These are phyloP conservation scores for Synergus umbraculus DNA, from an alignment of 2,888 invertebrate species.

Conservation along the genomic window DNA sequence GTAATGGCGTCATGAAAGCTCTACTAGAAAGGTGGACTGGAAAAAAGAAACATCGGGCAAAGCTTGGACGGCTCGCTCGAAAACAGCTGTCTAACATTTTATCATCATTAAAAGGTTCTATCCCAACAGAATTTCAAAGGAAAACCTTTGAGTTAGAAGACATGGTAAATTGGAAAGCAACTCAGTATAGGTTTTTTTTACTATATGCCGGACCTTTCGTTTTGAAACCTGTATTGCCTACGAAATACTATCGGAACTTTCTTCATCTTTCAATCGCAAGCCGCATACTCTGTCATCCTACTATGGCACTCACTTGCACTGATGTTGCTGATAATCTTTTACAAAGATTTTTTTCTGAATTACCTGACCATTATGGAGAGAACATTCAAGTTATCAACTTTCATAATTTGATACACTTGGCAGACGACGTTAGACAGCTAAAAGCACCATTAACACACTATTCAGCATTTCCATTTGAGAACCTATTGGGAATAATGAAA, in stretches of 20 bases:
- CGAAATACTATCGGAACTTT: conserved; percentile 46
- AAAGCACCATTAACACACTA: conserved; percentile 42
- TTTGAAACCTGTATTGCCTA: conserved; percentile 31
- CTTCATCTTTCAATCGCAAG: conserved; percentile 43
- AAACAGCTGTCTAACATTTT: conserved; percentile 4
- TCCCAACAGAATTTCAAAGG: conserved; percentile 52
- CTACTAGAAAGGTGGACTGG: conserved; percentile 44
- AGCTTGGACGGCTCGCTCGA: conserved; percentile 16
- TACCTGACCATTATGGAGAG: conserved; percentile 47
- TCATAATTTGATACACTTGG: conserved; percentile 50
- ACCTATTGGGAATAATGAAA: conserved; percentile 42
- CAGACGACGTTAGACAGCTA: conserved; percentile 48
- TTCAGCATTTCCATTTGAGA: conserved; percentile 52
- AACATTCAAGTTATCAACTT: conserved; percentile 48
- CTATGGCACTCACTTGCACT: conserved; percentile 25
- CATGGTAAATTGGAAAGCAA: conserved; percentile 52
- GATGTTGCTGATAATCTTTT: conserved; percentile 42
- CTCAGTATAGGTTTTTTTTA: conserved; percentile 51
- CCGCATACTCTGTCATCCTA: conserved; percentile 46
- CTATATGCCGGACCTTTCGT: conserved; percentile 47
- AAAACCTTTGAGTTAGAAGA: conserved; percentile 46
- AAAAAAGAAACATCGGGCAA: conserved; percentile 18
- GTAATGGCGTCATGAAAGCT: conserved; percentile 42
- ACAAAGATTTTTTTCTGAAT: conserved; percentile 44
- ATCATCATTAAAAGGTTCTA: conserved; percentile 1